phyloP scores from a whole-genome alignment of 2,113 vertebrate species.

The Varanus komodoensis region DNA sequence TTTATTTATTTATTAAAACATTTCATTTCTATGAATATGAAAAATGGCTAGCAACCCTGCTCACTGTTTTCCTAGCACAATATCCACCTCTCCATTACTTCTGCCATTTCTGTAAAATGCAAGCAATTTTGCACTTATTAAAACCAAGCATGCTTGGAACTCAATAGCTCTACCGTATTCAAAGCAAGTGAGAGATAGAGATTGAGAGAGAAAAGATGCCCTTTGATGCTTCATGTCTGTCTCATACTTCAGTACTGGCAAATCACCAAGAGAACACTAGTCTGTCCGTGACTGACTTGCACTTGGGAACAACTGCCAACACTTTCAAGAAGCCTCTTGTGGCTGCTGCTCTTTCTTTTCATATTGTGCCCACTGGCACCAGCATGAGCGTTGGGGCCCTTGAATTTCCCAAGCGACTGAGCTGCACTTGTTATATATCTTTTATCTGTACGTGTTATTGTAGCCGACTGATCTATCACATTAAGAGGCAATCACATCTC shows the following conservation, averaged over 20 bases:
- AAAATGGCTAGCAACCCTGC: too few relatives aligned
- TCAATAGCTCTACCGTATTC: conserved; percentile 5
- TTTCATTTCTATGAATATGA: too few relatives aligned
- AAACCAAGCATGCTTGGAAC: conserved; percentile 27
- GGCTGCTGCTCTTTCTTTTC: neutral
- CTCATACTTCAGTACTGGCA: conserved; percentile 38
- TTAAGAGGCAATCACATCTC: neutral
- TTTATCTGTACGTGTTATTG: neutral
- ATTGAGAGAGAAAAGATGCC: neutral
- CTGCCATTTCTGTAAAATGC: conserved; percentile 7
- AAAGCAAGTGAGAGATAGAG: too few relatives aligned
- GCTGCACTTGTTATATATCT: conserved; percentile 6
- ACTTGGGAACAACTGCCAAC: conserved; percentile 37
- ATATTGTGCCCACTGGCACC: neutral
- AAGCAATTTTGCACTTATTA: conserved; percentile 25
- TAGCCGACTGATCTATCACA: fast-evolving
- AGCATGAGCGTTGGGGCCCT: neutral
- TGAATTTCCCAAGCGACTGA: neutral
- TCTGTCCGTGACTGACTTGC: conserved; percentile 36
- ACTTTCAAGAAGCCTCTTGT: conserved; percentile 17
- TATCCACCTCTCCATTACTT: neutral
- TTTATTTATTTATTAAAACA: too few relatives aligned
- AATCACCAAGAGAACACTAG: conserved; percentile 34
- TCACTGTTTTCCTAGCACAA: neutral
- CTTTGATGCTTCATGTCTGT: conserved; percentile 46